Conservation (phyloP, 2,797 vertebrate species). For the Parotocinclus haroldoi region DNA sequence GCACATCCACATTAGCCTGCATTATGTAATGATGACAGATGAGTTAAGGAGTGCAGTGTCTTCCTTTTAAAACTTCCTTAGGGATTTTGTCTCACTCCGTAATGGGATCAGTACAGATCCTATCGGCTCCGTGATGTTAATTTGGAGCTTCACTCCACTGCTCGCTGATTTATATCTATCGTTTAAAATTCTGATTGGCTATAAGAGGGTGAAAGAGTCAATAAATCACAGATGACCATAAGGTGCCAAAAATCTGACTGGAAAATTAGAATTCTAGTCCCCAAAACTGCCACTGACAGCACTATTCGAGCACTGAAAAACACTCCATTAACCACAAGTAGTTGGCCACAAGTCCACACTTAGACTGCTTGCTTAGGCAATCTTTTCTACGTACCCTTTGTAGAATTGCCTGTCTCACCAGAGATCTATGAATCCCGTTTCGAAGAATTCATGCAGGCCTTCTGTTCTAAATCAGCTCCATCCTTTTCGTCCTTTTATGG, state of each 20-base stretch:
- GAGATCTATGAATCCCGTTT: constrained; percentile 49
- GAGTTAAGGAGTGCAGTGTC: background rate
- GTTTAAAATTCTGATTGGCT: no score
- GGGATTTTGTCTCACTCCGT: background rate
- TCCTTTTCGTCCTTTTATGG: constrained; percentile 71
- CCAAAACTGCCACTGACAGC: no score
- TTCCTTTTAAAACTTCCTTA: constrained; percentile 7
- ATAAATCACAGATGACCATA: no score
- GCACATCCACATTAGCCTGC: background rate
- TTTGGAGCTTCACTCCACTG: no score
- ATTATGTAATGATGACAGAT: constrained; percentile 1
- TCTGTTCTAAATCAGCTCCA: constrained; percentile 56
- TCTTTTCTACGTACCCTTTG: constrained; percentile 46
- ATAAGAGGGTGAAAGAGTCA: no score
- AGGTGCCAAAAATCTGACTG: no score
- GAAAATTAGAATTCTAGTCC: no score
- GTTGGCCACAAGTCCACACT: constrained; percentile 50
- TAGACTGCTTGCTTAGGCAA: constrained; percentile 37
- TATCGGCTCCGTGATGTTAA: no score
- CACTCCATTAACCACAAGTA: constrained; percentile 42
- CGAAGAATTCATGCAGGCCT: constrained; percentile 36
- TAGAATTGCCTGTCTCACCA: constrained; percentile 36
- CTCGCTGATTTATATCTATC: no score
- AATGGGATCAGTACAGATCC: no score
- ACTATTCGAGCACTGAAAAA: constrained; percentile 1